Evolutionary conservation across 2,113 vertebrate species (phyloP), one percentile per base, ranked within the genome.

Genomic region (Charadrius vociferus): DNA sequence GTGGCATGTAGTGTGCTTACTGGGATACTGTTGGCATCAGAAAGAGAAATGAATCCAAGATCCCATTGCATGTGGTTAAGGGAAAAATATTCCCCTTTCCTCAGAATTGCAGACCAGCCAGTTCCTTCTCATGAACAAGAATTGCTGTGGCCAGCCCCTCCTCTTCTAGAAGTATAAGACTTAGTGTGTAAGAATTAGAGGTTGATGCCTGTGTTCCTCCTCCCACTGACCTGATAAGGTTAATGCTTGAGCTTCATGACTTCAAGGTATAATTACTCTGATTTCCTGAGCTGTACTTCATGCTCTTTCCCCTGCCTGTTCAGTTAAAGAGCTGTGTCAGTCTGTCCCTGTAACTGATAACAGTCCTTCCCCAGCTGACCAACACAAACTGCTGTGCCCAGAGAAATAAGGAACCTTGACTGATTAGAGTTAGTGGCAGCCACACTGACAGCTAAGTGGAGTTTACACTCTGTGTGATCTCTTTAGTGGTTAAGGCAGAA

Each of bases 271-370:
- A 89, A 93, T 91, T 89, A 68, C n/a, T 90, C 61, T 62, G 43
- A 58, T 80, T 91, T 95, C 39, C 78, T 85, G 86, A 91, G 65
- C 81, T 81, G 47, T 83, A 37, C 50, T 92, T 90, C 77, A 79
- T 32, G 84, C 77, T 89, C 34, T 84, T 85, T 89, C 81, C 53
- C n/a, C 90, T 89, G 62, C 86, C 62, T 93, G 24, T 87, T 83
- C 65, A 45, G n/a, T 74, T 75, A 75, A 88, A 86, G 32, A 87
- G 26, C 71, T 80, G 20, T 85, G 58, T 93, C 81, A 50, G 61
- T 87, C 73, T 89, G 41, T 52, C 59, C 58, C 56, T 86, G 36
- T 90, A 63, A 56, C 59, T 74, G 47, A 2, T 36, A 84, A 52
- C 15, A 37, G 55, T 67, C 30, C 63, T 87, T 85, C 52, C 56